These are phyloP conservation scores for Ciconia stormi DNA, from an alignment of 2,113 vertebrate genomes.

Conservation along the genomic window DNA sequence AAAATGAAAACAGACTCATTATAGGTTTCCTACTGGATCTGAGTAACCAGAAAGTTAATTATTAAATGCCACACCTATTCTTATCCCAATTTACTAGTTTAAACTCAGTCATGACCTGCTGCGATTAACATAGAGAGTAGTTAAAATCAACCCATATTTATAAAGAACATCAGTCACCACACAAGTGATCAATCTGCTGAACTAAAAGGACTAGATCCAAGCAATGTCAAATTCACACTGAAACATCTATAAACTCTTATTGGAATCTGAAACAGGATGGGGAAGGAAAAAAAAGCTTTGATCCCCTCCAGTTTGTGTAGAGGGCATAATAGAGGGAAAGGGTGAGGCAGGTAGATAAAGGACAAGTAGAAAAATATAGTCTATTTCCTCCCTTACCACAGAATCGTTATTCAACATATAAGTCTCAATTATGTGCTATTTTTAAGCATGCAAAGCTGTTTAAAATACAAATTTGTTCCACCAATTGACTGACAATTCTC, in stretches of 20 bases:
- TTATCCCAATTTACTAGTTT: not conserved
- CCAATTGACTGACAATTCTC: not conserved
- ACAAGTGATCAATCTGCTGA: not conserved
- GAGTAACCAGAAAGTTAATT: slow-evolving; percentile 64
- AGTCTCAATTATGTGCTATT: not conserved
- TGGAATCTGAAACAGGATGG: not conserved
- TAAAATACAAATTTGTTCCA: not conserved
- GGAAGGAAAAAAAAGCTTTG: not conserved
- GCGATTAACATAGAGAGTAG: not conserved
- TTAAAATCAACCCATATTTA: not conserved
- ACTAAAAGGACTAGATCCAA: not conserved
- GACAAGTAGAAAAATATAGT: not conserved
- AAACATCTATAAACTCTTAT: not conserved
- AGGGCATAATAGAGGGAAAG: not conserved
- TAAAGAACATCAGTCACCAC: rapidly evolving
- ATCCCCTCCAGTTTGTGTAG: not conserved
- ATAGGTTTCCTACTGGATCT: slow-evolving; percentile 46
- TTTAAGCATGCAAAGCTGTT: not conserved
- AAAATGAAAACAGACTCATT: slow-evolving; percentile 54
- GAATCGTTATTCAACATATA: not conserved
- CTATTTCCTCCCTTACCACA: not conserved
- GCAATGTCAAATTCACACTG: not conserved
- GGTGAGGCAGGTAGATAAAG: not conserved
- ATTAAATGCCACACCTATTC: slow-evolving; percentile 53
- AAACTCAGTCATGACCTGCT: slow-evolving; percentile 16